These are phyloP conservation scores for Amaurobius ferox DNA, from an alignment of 2,888 invertebrate species.

Conservation along the genomic window DNA sequence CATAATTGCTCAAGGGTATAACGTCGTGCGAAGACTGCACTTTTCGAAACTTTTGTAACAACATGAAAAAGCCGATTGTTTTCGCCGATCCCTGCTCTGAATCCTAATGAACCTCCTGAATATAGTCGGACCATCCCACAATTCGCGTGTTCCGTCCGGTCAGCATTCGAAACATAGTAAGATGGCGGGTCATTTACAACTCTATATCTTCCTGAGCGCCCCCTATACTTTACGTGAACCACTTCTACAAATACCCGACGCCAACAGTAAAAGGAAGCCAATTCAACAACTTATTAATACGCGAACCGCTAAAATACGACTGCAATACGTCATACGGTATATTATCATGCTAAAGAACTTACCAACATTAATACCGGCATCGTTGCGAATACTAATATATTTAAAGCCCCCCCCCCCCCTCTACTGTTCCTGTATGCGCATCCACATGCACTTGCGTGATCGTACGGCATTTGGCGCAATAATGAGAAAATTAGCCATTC, in stretches of 20 bases:
- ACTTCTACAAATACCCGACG: not conserved
- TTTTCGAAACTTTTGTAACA: too few species aligned
- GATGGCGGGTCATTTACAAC: too few species aligned
- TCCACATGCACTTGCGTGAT: constrained; percentile 33
- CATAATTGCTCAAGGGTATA: too few species aligned
- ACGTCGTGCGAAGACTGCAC: too few species aligned
- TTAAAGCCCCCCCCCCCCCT: not conserved
- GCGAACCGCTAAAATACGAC: not conserved
- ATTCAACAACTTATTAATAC: not conserved
- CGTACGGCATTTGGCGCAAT: constrained; percentile 5
- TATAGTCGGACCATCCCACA: too few species aligned
- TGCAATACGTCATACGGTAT: not conserved
- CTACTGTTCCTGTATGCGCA: constrained; percentile 29
- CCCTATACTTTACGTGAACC: not conserved
- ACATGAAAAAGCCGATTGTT: too few species aligned
- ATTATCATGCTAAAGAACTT: not conserved
- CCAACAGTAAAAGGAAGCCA: not conserved
- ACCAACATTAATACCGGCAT: constrained; percentile 3
- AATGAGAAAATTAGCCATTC: constrained; percentile 55
- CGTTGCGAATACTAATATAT: constrained; percentile 1
- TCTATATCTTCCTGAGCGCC: too few species aligned
- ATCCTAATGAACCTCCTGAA: too few species aligned
- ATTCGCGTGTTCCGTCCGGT: too few species aligned
- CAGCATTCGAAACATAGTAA: too few species aligned
- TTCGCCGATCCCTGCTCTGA: too few species aligned